These are phyloP conservation scores for Eulithis testata DNA, from an alignment of 2,888 invertebrate species.

Conservation along the genomic window DNA sequence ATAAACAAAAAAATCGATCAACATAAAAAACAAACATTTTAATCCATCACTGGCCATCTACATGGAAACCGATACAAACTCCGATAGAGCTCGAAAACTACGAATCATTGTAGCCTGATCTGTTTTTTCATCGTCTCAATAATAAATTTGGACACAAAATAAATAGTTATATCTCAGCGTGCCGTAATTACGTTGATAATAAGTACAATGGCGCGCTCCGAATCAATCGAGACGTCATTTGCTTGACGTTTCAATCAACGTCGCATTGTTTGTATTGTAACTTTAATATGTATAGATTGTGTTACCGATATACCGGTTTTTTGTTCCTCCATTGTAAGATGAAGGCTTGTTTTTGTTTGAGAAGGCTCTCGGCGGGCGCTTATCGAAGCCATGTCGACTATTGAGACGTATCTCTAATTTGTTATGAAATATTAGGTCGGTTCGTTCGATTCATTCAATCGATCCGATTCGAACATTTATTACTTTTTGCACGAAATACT, in stretches of 20 bases:
- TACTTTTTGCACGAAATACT: conserved; percentile 30
- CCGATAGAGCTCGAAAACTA: conserved; percentile 61
- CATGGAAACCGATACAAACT: conserved; percentile 72
- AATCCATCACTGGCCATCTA: conserved; percentile 46
- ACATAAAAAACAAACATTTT: conserved; percentile 54
- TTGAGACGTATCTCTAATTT: conserved; percentile 70
- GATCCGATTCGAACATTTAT: conserved; percentile 36
- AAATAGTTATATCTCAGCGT: conserved; percentile 79
- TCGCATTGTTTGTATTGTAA: conserved; percentile 82
- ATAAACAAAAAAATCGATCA: conserved; percentile 50
- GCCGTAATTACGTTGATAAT: conserved; percentile 82
- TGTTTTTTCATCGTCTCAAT: conserved; percentile 71
- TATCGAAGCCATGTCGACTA: conserved; percentile 57
- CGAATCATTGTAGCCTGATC: conserved; percentile 73
- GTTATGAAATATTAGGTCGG: conserved; percentile 69
- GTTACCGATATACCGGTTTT: conserved; percentile 81
- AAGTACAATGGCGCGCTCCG: conserved; percentile 73
- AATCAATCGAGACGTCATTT: conserved; percentile 79
- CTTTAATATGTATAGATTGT: conserved; percentile 82
- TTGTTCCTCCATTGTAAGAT: conserved; percentile 65
- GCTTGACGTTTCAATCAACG: conserved; percentile 83
- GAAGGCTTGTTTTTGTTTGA: conserved; percentile 66
- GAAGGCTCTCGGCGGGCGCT: conserved; percentile 54
- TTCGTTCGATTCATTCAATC: conserved; percentile 52
- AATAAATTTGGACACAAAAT: conserved; percentile 79